A percentile compares a stretch with the other conserved stretches of the same genome.
phyloP scores from a whole-genome alignment of 2,113 vertebrate genomes.

The Heloderma charlesbogerti region DNA sequence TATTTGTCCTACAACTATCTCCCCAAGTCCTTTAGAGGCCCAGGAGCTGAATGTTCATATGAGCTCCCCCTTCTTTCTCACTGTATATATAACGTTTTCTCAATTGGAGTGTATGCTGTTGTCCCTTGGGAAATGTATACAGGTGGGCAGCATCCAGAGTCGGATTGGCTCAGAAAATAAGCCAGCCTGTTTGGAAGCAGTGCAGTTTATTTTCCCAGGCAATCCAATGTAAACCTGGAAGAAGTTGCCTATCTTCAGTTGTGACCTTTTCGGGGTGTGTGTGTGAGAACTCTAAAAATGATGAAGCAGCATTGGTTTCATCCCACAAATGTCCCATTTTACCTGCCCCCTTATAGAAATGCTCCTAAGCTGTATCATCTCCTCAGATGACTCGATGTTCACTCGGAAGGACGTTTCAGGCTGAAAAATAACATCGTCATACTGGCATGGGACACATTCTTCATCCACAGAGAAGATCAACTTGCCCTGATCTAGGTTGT shows the following conservation, averaged over 20 bases:
- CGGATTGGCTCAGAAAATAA: not conserved
- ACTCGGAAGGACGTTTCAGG: conserved; percentile 85
- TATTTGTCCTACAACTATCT: not conserved
- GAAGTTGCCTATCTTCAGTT: not conserved
- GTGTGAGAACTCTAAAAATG: rapidly evolving
- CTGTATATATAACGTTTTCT: too few relatives aligned
- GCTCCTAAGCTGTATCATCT: conserved; percentile 77
- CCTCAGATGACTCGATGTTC: conserved; percentile 74
- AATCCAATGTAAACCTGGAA: not conserved
- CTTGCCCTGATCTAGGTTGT: conserved; percentile 58
- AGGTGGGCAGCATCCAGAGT: not conserved
- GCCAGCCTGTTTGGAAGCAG: not conserved
- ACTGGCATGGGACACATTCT: conserved; percentile 87
- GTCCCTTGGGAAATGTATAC: not conserved
- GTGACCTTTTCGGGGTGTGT: not conserved
- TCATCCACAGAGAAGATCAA: conserved; percentile 86
- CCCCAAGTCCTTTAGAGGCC: not conserved
- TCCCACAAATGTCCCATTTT: not conserved
- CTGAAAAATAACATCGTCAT: conserved; percentile 88
- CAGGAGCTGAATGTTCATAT: not conserved
- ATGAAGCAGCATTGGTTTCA: rapidly evolving
- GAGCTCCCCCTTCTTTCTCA: too few relatives aligned
- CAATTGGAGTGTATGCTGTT: not conserved
- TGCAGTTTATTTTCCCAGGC: not conserved
- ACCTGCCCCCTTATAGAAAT: conserved; percentile 85